A percentile compares a stretch with the other conserved stretches of the same genome.
Conservation (phyloP, 2,797 vertebrate genomes). For the Arctocebus calabarensis region DNA sequence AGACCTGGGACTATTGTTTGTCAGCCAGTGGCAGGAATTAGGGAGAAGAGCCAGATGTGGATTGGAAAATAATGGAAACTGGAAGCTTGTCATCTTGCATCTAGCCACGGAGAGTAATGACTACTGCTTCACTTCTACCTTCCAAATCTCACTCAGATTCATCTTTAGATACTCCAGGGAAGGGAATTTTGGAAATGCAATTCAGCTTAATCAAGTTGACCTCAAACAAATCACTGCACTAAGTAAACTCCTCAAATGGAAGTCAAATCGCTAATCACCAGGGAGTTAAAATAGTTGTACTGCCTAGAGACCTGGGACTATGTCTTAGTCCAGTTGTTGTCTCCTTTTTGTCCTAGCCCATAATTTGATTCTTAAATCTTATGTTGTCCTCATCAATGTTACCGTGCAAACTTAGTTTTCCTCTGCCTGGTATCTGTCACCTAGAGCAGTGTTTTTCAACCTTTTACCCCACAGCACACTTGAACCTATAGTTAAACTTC, state of each 20-base stretch:
- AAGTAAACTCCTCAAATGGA: neutral
- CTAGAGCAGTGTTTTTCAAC: neutral
- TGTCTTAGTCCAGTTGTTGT: neutral
- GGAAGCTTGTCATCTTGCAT: neutral
- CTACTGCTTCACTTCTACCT: neutral
- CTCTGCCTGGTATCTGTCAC: neutral
- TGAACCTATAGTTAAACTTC: too few relatives aligned
- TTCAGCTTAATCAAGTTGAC: neutral
- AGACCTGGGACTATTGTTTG: neutral
- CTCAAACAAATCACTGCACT: constrained; percentile 15
- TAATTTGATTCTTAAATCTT: constrained; percentile 11
- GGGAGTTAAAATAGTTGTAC: neutral
- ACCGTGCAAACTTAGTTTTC: neutral
- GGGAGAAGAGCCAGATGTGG: neutral
- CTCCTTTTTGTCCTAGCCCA: neutral
- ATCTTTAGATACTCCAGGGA: neutral
- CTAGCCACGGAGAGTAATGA: neutral
- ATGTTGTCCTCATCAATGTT: neutral
- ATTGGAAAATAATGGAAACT: neutral
- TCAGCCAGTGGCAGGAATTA: neutral
- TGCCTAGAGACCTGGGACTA: neutral
- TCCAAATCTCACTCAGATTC: neutral
- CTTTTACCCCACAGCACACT: too few relatives aligned
- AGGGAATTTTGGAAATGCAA: constrained; percentile 1
- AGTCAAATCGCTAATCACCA: neutral